These are phyloP conservation scores for Cephalotes varians DNA, from an alignment of 2,888 invertebrate species.

Conservation along the genomic window DNA sequence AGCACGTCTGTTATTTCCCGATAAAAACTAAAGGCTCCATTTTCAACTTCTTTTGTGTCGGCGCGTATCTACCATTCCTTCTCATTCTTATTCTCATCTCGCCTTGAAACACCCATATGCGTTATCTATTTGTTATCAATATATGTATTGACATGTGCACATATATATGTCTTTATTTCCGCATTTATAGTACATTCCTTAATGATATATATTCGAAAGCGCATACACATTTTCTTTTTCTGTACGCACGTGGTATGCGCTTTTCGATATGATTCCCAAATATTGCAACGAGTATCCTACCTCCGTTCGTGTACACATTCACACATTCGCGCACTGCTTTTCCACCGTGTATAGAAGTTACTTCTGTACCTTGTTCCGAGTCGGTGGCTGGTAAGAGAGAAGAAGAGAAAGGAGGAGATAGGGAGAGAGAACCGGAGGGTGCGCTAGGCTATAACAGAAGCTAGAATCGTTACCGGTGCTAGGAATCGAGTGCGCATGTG, in stretches of 20 bases:
- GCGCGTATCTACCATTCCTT: slow-evolving; percentile 42
- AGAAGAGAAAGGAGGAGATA: slow-evolving; percentile 38
- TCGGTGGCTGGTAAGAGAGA: slow-evolving; percentile 61
- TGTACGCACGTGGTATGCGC: not conserved
- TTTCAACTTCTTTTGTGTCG: slow-evolving; percentile 80
- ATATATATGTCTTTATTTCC: not conserved
- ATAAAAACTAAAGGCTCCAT: slow-evolving; percentile 85
- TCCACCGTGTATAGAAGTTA: slow-evolving; percentile 42
- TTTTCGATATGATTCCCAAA: slow-evolving; percentile 30
- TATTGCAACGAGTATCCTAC: not conserved
- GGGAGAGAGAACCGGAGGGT: slow-evolving; percentile 38
- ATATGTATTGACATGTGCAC: not conserved
- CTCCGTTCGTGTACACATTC: slow-evolving; percentile 22
- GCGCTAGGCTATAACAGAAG: slow-evolving; percentile 69
- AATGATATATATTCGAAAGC: not conserved
- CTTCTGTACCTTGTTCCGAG: slow-evolving; percentile 64
- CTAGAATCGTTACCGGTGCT: slow-evolving; percentile 83
- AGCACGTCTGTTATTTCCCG: slow-evolving; percentile 83
- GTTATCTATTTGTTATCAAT: not conserved
- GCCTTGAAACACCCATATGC: not conserved
- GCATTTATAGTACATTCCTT: not conserved
- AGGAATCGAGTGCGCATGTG: slow-evolving; percentile 80
- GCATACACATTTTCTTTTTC: not conserved
- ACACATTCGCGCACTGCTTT: slow-evolving; percentile 40
- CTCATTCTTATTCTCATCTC: not conserved